A percentile compares a stretch with the other conserved stretches of the same genome.
Evolutionary conservation across 2,888 invertebrate genomes (phyloP).

Genomic region (Venustoraphidia nigricollis): DNA sequence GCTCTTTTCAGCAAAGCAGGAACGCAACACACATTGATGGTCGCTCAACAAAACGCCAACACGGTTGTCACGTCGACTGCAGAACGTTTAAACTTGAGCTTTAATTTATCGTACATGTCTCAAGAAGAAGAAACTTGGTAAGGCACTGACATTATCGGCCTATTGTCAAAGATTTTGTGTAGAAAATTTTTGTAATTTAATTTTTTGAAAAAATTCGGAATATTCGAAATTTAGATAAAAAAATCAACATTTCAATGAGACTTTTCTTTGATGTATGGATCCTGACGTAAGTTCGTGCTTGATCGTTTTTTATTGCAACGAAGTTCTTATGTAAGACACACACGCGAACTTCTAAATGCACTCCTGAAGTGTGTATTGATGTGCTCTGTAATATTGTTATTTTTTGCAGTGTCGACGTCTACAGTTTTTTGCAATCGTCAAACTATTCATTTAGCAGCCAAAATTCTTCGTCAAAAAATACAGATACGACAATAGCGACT

Average conservation of each 20-base stretch:
- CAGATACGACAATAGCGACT: slow-evolving; percentile 52
- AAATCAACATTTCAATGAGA: too few species aligned
- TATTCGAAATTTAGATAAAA: too few species aligned
- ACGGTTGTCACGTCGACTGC: slow-evolving; percentile 43
- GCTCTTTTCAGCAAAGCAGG: slow-evolving; percentile 75
- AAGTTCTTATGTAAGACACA: too few species aligned
- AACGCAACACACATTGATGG: slow-evolving; percentile 46
- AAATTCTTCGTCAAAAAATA: slow-evolving; percentile 27
- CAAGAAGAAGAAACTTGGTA: slow-evolving; percentile 67
- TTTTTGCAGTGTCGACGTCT: slow-evolving; percentile 58
- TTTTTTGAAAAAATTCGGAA: too few species aligned
- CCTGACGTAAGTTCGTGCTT: too few species aligned
- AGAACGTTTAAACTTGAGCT: slow-evolving; percentile 41
- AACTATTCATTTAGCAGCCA: slow-evolving; percentile 34
- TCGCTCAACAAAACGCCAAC: slow-evolving; percentile 48
- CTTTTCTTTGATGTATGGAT: too few species aligned
- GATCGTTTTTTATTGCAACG: too few species aligned
- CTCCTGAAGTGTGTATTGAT: background rate
- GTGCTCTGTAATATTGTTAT: slow-evolving; percentile 6
- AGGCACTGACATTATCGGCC: too few species aligned
- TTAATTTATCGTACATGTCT: slow-evolving; percentile 37
- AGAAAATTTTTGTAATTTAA: too few species aligned
- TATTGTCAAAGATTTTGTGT: too few species aligned
- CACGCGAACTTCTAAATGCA: too few species aligned
- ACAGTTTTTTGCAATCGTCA: slow-evolving; percentile 58